Evolutionary conservation across 1,140 invertebrate species (phyloP), one percentile per base, ranked within the genome.

Genomic region (Drosophila lini): DNA sequence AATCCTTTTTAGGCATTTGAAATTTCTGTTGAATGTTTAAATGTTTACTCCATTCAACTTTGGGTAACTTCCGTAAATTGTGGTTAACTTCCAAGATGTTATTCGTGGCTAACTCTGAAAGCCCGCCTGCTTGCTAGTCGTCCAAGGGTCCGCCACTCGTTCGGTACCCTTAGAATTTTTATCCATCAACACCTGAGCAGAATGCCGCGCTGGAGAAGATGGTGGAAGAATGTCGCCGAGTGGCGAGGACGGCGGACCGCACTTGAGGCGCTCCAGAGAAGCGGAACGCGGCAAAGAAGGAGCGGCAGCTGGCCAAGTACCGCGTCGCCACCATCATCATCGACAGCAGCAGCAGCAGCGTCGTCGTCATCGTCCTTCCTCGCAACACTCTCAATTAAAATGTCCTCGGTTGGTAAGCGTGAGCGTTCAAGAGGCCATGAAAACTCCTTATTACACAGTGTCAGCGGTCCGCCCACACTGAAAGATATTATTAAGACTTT

Each of bases 341-440:
- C 74, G 62, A 31, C 71, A 34, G n/a, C 58, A 25, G 19, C 11
- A 61, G 15, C 7, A 31, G 15, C 25, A 28, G 15, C 15, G 38
- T 60, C 52, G 61, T 41, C 59, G 28, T 19, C 61, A 32, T 56
- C 71, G 45, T 76, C 56, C 42, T 60, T 65, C 81, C 83, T 82
- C 48, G 84, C 84, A 89, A 84, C 84, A 88, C 84, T 89, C 84
- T 89, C 84, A 88, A 88, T 88, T 88, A 88, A 88, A 88, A 88
- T 89, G 84, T 88, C 80, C 84, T 88, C 84, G 84, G 84, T 89
- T 84, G 80, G 84, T 88, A 84, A 89, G 84, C 84, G 84, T 89
- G 79, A 88, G 81, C 84, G 81, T 88, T 88, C 84, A 88, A 88
- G 84, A 89, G 84, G 84, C 84, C 84, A 88, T 88, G 84, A 88